Base-by-base conservation (phyloP, 2,797 vertebrate genomes). In the Perdix hodgsoniae region DNA sequence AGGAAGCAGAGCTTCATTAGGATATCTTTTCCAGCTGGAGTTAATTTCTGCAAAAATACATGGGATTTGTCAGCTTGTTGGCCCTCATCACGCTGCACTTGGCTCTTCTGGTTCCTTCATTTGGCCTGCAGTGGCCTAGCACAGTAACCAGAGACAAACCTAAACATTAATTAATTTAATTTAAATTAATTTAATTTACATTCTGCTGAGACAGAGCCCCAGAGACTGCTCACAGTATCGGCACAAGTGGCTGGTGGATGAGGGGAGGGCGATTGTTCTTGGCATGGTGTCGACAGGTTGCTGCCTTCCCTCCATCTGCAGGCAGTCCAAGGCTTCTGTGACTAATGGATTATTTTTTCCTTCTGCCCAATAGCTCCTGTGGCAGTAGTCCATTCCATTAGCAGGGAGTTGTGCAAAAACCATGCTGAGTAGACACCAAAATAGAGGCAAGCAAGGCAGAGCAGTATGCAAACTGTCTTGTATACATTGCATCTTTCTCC, bases 201-300 rank as follows among this genome's bases (percentile, higher is more conserved):
- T 31, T 72, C 60, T 61, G 11, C 47, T 63, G 49, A 80, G 52
- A 27, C 2, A 2, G 45, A 90, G 40, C 61, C 40, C 54, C 35
- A 26, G 29, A 0, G 4, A 23, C 29, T 27, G 40, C 45, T 50
- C 0, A 1, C 37, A 69, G 73, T 21, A 6, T 27, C 2, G 1
- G 45, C 66, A 70, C 14, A 10, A 63, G 47, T 1, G 18, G 39
- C 35, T 5, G 6, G 47, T n/a, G 64, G 49, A 13, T 7, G 31
- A 29, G 33, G 33, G 24, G n/a, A 50, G 26, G 47, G 14, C 22
- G 3, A 0, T 0, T 0, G 1, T 9, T 65, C 49, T 52, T 40
- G n/a, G 49, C 3, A 7, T 7, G 24, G 17, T 52, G 60, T 40
- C 47, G 29, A 35, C 22, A 8, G 61, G 49, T 61, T 2, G 2